phyloP scores from a whole-genome alignment of 2,888 invertebrate genomes.

The Pelosia muscerda region DNA sequence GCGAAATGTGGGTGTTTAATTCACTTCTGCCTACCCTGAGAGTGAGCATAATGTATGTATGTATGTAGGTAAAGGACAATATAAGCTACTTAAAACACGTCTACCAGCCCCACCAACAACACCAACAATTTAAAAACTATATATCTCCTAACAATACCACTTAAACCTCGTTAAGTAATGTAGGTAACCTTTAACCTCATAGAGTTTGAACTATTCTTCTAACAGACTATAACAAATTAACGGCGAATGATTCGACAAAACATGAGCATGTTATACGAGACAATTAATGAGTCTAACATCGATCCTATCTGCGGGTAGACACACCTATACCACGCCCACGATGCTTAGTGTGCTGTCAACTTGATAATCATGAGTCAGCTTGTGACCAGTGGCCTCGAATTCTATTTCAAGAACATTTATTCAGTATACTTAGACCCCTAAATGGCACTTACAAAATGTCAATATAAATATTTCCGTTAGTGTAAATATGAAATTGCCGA shows the following conservation, averaged over 20 bases:
- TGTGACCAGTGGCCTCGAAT: background rate
- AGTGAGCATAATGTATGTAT: no score
- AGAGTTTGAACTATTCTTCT: slow-evolving; percentile 35
- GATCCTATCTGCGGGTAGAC: slow-evolving; percentile 38
- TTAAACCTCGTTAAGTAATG: slow-evolving; percentile 28
- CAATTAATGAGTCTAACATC: slow-evolving; percentile 35
- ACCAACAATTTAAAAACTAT: background rate
- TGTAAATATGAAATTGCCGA: no score
- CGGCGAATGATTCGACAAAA: slow-evolving; percentile 41
- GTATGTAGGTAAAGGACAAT: no score
- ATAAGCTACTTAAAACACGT: background rate
- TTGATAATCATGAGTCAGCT: background rate
- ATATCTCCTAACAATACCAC: background rate
- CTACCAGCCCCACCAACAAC: background rate
- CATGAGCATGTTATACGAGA: slow-evolving; percentile 16
- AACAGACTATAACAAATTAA: slow-evolving; percentile 51
- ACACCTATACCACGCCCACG: slow-evolving; percentile 41
- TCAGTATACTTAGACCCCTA: no score
- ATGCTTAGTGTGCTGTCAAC: slow-evolving; percentile 15
- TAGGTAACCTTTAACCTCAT: slow-evolving; percentile 35
- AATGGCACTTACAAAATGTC: no score
- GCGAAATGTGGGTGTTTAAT: no score
- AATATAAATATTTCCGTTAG: no score
- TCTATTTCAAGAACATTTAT: background rate
- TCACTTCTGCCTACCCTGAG: no score